Evolutionary conservation across 2,113 vertebrate species (phyloP), one percentile per base, ranked within the genome.

Genomic region (Rutilus rutilus): DNA sequence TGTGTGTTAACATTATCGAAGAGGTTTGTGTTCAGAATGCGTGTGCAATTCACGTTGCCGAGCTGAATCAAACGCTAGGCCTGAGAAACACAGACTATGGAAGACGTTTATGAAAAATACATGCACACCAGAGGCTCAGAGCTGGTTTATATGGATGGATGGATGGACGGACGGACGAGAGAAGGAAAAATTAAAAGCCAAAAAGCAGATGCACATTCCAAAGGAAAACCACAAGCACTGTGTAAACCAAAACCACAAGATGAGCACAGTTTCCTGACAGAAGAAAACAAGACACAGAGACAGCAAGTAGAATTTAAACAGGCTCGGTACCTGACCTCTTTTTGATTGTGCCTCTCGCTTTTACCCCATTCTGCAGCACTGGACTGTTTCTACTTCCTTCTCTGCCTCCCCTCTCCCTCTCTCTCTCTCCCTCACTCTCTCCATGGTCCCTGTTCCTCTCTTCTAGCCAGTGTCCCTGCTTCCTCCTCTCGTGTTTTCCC

Each of bases 241-340:
- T 60, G 77, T 62, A 75, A 57, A 57, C 59, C 67, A 36, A 69
- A 50, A 78, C 57, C 71, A 25, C 59, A 52, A 12, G 27, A 71
- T 62, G 59, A 77, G 33, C 27, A 78, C n/a, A 25, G 45, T 73
- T 57, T 77, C 54, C 82, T 81, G 47, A 86, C 82, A 69, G 78
- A 50, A 83, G 4, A 88, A 75, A 65, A 75, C 54, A 83, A 76
- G 47, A 84, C n/a, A 77, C 33, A 69, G 36, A 81, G 25, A 86
- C 57, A 83, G 47, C 30, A 83, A 60, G 87, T 65, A 71, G 75
- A 47, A 78, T 57, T 62, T 45, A 89, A 86, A 76, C 90, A 76
- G 88, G 19, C 86, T 69, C 57, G 4, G 54, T 87, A 87, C 87
- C 88, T 91, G 86, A 88, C 91, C 90, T 85, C 86, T 88, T 81